Evolutionary conservation across 2,113 vertebrate species (phyloP), one percentile per base, ranked within the genome.

Genomic region (Lichenostomus cassidix): DNA sequence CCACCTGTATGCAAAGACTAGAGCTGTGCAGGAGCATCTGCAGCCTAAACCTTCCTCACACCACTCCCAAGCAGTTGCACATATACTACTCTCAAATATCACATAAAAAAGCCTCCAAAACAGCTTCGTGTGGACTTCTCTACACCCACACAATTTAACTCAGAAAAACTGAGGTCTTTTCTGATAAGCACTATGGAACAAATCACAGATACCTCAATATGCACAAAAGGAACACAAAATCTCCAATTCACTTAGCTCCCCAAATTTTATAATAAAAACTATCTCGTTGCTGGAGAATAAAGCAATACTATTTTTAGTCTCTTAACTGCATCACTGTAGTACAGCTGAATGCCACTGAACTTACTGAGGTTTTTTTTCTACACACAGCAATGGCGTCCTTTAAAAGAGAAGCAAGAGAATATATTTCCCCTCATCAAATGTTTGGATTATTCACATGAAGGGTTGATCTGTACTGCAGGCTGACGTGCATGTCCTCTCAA

Each of bases 401-500:
- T 31, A 47, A 75, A 75, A 76, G 31, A 53, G 15, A 84, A 83
- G 23, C 11, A 68, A 56, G 4, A 75, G 10, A 60, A 67, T 21
- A 2, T n/a, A 65, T 53, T 44, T 64, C 13, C 28, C 41, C 33
- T 67, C 50, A 12, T 58, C 59, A 84, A 2, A 50, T 65, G 24
- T 65, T 71, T 69, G 46, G 58, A 53, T 73, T 21, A n/a, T 41
- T 59, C 11, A 6, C n/a, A 14, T 42, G 31, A 56, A 80, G 18
- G n/a, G 53, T 0, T 76, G 50, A 53, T 59, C 17, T 70, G 22
- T 11, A 28, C 23, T 37, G 46, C n/a, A 42, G 53, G 22, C 15
- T 56, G 24, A 69, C 0, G 0, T 20, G 42, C 23, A 31, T 1
- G 0, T 75, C 37, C n/a, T 60, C 46, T 56, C 5, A 6, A 79